Conservation (phyloP, 2,888 invertebrate genomes). For the Andrena trimmerana region DNA sequence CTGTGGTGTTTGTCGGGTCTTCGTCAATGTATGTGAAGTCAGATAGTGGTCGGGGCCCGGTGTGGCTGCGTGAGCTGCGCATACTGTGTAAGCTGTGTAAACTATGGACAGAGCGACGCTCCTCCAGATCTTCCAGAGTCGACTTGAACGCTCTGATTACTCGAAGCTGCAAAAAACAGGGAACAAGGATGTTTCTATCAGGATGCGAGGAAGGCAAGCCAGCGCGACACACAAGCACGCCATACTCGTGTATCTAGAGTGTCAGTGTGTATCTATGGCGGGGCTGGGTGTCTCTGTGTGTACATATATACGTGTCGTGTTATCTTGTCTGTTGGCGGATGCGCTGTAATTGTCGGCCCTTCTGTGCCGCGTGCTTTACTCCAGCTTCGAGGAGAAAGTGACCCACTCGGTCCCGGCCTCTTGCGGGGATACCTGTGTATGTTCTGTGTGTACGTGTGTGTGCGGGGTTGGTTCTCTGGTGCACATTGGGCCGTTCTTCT, state of each 20-base stretch:
- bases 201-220: slow-evolving; percentile 83
- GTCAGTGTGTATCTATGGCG: slow-evolving; percentile 36
- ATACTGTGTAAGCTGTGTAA: slow-evolving; percentile 96
- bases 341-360: not conserved
- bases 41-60: slow-evolving; percentile 90
- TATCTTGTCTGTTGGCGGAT: not conserved
- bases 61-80: slow-evolving; percentile 91
- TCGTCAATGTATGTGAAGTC: slow-evolving; percentile 95
- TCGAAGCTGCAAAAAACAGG: slow-evolving; percentile 97
- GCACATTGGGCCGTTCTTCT: slow-evolving; percentile 35
- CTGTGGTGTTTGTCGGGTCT: slow-evolving; percentile 86
- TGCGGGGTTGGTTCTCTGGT: not conserved
- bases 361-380: not conserved
- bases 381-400: not conserved
- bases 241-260: slow-evolving; percentile 66
- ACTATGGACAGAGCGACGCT: slow-evolving; percentile 99
- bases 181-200: slow-evolving; percentile 85
- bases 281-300: not conserved
- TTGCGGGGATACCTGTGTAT: slow-evolving; percentile 17
- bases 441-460: not conserved
- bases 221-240: slow-evolving; percentile 83
- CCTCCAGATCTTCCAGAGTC: slow-evolving; percentile 99
- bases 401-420: slow-evolving; percentile 14
- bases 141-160: slow-evolving; percentile 99
- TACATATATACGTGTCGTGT: not conserved